Percentiles rank a stretch among this genome's conserved stretches.
Conservation (phyloP, 2,888 invertebrate genomes). For the Plagodis dolabraria region DNA sequence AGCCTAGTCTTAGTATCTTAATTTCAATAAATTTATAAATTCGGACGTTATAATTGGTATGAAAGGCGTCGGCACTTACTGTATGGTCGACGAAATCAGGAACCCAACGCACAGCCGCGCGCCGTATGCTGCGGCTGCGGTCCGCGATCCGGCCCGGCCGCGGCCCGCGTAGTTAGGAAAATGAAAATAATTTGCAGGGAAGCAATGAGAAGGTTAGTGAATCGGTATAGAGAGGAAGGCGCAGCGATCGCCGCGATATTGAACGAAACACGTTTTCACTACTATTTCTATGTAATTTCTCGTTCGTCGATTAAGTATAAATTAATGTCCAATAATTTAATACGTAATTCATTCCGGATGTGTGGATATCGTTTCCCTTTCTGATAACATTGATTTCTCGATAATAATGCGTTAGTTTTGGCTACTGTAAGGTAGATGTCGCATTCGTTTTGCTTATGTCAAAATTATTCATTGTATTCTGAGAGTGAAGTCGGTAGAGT, state of each 20-base stretch:
- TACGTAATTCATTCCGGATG: conserved; percentile 65
- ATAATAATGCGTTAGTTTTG: neutral
- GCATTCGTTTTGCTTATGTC: conserved; percentile 49
- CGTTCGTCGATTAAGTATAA: conserved; percentile 54
- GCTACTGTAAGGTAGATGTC: neutral
- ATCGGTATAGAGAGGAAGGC: conserved; percentile 64
- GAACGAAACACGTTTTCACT: conserved; percentile 55
- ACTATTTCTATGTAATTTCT: conserved; percentile 67
- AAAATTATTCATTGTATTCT: conserved; percentile 60
- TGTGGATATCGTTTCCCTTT: conserved; percentile 48
- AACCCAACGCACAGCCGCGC: conserved; percentile 66
- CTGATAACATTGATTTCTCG: conserved; percentile 41
- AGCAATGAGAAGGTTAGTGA: conserved; percentile 83
- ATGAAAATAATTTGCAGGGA: conserved; percentile 63
- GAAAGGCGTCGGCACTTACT: conserved; percentile 33
- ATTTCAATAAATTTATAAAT: conserved; percentile 69
- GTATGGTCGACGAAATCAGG: conserved; percentile 14
- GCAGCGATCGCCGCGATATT: conserved; percentile 45
- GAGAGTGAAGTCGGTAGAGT: conserved; percentile 74
- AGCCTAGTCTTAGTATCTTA: conserved; percentile 82
- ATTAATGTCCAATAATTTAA: conserved; percentile 65
- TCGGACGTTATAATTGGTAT: conserved; percentile 56
- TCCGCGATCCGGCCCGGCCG: neutral
- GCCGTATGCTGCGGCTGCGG: conserved; percentile 35
- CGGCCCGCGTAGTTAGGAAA: conserved; percentile 49